These are phyloP conservation scores for Pachyrhynchus sulphureomaculatus DNA, from an alignment of 1,140 invertebrate genomes.

Conservation along the genomic window DNA sequence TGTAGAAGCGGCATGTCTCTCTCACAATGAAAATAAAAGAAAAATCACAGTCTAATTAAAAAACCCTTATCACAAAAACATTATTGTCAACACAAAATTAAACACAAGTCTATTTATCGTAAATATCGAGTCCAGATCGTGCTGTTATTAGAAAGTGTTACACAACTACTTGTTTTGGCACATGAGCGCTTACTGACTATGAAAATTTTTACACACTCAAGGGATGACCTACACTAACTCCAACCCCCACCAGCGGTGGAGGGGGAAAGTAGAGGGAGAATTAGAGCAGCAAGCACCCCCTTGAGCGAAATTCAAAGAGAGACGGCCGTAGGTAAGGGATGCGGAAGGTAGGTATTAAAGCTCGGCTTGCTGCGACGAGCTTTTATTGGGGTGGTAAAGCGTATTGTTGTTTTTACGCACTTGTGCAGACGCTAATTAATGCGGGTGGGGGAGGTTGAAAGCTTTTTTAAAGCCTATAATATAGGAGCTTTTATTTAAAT, in stretches of 20 bases:
- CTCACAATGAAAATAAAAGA: not conserved
- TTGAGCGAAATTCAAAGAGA: conserved; percentile 6
- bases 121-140: not conserved
- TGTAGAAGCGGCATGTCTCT: conserved; percentile 13
- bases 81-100: not conserved
- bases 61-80: not conserved
- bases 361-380: not conserved
- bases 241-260: conserved; percentile 12
- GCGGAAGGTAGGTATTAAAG: not conserved
- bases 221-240: conserved; percentile 34
- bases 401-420: conserved; percentile 1
- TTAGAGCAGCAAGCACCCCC: conserved; percentile 22
- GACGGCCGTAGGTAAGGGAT: conserved; percentile 6
- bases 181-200: conserved; percentile 29
- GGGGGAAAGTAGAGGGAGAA: conserved; percentile 12
- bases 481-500: too few species aligned
- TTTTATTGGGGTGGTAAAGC: conserved; percentile 1
- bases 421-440: not conserved
- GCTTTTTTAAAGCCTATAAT: too few species aligned
- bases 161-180: conserved; percentile 27
- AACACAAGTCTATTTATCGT: not conserved
- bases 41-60: not conserved
- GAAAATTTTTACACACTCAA: conserved; percentile 34
- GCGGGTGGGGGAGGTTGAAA: not conserved
- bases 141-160: conserved; percentile 18